These are phyloP conservation scores for Myopa testacea DNA, from an alignment of 2,888 invertebrate genomes.

Conservation along the genomic window DNA sequence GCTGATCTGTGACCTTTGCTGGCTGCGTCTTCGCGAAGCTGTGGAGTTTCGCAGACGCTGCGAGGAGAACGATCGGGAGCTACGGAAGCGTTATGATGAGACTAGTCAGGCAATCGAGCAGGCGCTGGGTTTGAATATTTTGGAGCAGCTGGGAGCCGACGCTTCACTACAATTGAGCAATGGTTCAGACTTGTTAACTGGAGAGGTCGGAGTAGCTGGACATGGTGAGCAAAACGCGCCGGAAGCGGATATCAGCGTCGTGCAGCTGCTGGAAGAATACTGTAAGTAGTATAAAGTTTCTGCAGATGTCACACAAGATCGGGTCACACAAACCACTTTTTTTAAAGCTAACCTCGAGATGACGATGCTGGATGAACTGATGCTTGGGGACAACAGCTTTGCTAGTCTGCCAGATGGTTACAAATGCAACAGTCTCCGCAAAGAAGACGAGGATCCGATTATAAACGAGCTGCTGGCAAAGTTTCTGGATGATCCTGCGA, in stretches of 20 bases:
- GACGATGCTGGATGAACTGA: slow-evolving; percentile 34
- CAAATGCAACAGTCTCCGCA: not conserved
- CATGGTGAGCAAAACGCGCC: not conserved
- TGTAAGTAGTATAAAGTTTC: slow-evolving; percentile 5
- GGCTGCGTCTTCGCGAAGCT: slow-evolving; percentile 53
- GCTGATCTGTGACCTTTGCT: slow-evolving; percentile 57
- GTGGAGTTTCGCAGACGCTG: slow-evolving; percentile 56
- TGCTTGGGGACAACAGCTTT: slow-evolving; percentile 32
- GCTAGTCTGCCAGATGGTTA: slow-evolving; percentile 5
- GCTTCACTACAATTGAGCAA: not conserved
- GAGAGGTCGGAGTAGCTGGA: not conserved
- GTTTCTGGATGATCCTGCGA: slow-evolving; percentile 32
- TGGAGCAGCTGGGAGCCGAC: slow-evolving; percentile 34
- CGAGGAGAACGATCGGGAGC: slow-evolving; percentile 54
- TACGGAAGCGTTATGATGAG: slow-evolving; percentile 51
- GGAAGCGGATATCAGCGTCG: not conserved
- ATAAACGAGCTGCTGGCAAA: slow-evolving; percentile 23
- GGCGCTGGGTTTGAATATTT: slow-evolving; percentile 48
- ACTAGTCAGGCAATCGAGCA: slow-evolving; percentile 54
- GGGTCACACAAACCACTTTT: not conserved
- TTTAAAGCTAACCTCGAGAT: slow-evolving; percentile 33
- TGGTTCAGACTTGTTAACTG: not conserved
- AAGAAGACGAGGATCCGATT: slow-evolving; percentile 17
- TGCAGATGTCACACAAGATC: not conserved
- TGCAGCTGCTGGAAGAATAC: slow-evolving; percentile 27